phyloP scores from a whole-genome alignment of 2,888 invertebrate genomes.

The Monopis laevigella region DNA sequence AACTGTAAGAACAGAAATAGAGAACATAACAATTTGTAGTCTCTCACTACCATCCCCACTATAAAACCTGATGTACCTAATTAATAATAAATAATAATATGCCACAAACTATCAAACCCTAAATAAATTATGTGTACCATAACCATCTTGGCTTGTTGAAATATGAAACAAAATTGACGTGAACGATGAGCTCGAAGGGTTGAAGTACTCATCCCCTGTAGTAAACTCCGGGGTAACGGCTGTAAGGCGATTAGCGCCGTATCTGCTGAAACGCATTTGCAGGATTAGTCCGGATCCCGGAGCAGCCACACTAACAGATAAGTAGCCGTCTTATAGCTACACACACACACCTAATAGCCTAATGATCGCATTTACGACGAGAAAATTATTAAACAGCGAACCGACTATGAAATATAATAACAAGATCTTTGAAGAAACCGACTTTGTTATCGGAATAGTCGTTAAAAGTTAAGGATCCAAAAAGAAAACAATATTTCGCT shows the following conservation, averaged over 20 bases:
- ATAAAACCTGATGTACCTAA: no score
- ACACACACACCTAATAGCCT: neutral
- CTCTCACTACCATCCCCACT: no score
- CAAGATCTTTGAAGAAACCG: no score
- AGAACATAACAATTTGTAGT: no score
- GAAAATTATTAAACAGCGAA: neutral
- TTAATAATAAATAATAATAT: no score
- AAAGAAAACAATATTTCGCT: slow-evolving; percentile 10
- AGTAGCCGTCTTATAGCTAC: neutral
- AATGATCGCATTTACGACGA: neutral
- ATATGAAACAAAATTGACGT: slow-evolving; percentile 1
- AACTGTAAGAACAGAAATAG: no score
- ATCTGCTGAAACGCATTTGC: slow-evolving; percentile 11
- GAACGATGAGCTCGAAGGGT: neutral
- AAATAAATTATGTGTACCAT: neutral
- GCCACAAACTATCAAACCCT: neutral
- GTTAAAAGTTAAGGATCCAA: slow-evolving; percentile 8
- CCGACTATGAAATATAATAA: no score
- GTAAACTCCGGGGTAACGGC: slow-evolving; percentile 10
- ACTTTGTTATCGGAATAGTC: neutral
- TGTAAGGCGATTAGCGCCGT: slow-evolving; percentile 10
- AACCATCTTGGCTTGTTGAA: slow-evolving; percentile 1
- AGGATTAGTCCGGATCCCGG: slow-evolving; percentile 6
- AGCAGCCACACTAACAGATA: slow-evolving; percentile 3
- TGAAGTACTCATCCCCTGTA: slow-evolving; percentile 1